phyloP scores from a whole-genome alignment of 2,888 invertebrate species.

The Caenorhabditis zanzibari region DNA sequence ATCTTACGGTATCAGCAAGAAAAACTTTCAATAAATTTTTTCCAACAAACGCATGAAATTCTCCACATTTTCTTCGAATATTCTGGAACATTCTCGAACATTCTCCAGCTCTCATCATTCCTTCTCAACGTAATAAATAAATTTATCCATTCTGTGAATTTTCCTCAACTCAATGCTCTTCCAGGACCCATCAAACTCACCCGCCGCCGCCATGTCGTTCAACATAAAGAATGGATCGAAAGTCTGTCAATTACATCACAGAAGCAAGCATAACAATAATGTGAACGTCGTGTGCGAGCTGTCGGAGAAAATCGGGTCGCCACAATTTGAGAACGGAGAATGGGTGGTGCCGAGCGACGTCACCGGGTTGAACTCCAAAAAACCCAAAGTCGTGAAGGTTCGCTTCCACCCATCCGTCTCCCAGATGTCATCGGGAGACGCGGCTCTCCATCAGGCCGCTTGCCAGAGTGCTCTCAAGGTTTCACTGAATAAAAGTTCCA shows the following conservation, averaged over 20 bases:
- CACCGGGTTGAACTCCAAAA: conserved; percentile 58
- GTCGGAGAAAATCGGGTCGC: conserved; percentile 60
- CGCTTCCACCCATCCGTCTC: conserved; percentile 62
- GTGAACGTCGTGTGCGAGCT: conserved; percentile 65
- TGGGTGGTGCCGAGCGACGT: conserved; percentile 65
- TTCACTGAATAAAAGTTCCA: background rate
- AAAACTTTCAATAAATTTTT: conserved; percentile 12
- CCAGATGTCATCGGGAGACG: conserved; percentile 48
- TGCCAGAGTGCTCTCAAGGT: conserved; percentile 61
- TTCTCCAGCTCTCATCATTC: background rate
- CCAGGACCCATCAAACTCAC: conserved; percentile 65
- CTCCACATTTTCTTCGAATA: no score
- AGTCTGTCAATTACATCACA: conserved; percentile 62
- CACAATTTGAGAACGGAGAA: conserved; percentile 51
- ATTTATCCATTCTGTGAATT: background rate
- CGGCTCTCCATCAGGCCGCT: conserved; percentile 51
- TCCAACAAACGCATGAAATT: no score
- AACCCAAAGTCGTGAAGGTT: conserved; percentile 60
- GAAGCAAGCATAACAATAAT: conserved; percentile 58
- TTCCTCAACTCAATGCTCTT: background rate
- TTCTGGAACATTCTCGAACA: conserved; percentile 21
- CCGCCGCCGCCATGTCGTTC: conserved; percentile 65
- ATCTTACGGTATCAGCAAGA: conserved; percentile 4
- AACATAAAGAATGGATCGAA: conserved; percentile 63
- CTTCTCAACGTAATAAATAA: background rate